Evolutionary conservation across 1,140 invertebrate genomes (phyloP).

Genomic region (Eubasilissa regina): DNA sequence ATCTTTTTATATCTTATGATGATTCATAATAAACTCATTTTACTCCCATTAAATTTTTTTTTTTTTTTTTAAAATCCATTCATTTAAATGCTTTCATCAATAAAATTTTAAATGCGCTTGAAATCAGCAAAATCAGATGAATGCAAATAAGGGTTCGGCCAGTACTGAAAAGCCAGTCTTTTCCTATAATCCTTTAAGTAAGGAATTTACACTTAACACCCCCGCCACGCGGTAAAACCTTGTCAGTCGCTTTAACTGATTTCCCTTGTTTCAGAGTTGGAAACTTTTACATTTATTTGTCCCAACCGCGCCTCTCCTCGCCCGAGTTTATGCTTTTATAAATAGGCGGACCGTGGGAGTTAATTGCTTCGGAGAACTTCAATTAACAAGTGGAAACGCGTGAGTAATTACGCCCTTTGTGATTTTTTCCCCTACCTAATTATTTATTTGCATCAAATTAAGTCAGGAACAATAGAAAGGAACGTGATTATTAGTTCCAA

Average conservation of each 20-base stretch:
- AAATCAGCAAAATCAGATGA: background rate
- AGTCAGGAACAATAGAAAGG: background rate
- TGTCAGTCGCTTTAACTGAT: slow-evolving; percentile 35
- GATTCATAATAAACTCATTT: no score
- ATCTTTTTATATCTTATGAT: no score
- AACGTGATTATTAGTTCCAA: no score
- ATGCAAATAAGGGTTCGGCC: slow-evolving; percentile 7
- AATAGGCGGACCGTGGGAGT: slow-evolving; percentile 27
- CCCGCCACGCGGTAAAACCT: slow-evolving; percentile 45
- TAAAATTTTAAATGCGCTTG: no score
- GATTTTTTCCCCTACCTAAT: background rate
- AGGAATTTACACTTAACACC: slow-evolving; percentile 56
- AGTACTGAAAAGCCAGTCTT: slow-evolving; percentile 36
- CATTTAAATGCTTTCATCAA: no score
- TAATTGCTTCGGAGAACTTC: slow-evolving; percentile 40
- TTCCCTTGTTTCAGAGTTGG: slow-evolving; percentile 21
- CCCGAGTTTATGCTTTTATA: slow-evolving; percentile 16
- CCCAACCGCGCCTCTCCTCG: background rate
- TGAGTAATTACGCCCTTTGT: slow-evolving; percentile 38
- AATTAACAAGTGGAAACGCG: slow-evolving; percentile 40
- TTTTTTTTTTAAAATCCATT: no score
- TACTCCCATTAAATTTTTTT: no score
- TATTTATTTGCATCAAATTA: slow-evolving; percentile 14
- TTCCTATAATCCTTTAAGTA: slow-evolving; percentile 46
- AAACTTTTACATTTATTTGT: slow-evolving; percentile 31